Base-by-base conservation (phyloP, 2,888 invertebrate genomes). In the Blomia tropicalis region DNA sequence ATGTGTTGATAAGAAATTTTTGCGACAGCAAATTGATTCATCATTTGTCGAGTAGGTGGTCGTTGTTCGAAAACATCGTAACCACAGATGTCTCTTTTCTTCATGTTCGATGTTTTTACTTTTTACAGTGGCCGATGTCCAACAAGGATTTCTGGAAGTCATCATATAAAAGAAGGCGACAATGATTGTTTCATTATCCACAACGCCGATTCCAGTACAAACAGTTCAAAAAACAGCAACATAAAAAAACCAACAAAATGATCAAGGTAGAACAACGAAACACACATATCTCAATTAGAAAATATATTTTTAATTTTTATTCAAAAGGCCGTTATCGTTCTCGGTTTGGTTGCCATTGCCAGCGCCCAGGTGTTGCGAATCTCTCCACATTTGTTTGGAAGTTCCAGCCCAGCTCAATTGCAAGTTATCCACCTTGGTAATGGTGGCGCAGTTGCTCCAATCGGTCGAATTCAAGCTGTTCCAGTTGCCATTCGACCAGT, bases 331-430 rank as follows among this genome's bases (percentile, higher is more conserved):
- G 36, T 47, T 7, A 7, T 47, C 51, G 14, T 47, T 27, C 51
- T 47, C 27, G 51, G 51, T 27, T 27, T 47, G 51, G 51, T n/a
- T 14, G 51, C 51, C 51, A 22, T 47, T 19, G 51, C 51, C 51
- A 47, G 51, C 51, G 51, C 51, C 27, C 51, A 47, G 22, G 51
- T 47, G 51, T 27, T 47, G 51, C 51, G 51, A 7, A 47, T 47
- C 51, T 47, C 51, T 47, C 51, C 51, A 27, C 7, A 11, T 22
- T 7, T 47, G 23, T 11, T 47, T n/a, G 51, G 51, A 22, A 22
- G 27, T 22, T 11, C 51, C 23, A 11, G 7, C 14, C 11, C 51
- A 7, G 51, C 7, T 47, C 51, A 47, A 47, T n/a, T 11, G 22
- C 51, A 47, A 27, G 22, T 47, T n/a, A 47, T 47, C n/a, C 51